Conservation (phyloP, 2,797 vertebrate genomes). For the Telmatherina bonti region DNA sequence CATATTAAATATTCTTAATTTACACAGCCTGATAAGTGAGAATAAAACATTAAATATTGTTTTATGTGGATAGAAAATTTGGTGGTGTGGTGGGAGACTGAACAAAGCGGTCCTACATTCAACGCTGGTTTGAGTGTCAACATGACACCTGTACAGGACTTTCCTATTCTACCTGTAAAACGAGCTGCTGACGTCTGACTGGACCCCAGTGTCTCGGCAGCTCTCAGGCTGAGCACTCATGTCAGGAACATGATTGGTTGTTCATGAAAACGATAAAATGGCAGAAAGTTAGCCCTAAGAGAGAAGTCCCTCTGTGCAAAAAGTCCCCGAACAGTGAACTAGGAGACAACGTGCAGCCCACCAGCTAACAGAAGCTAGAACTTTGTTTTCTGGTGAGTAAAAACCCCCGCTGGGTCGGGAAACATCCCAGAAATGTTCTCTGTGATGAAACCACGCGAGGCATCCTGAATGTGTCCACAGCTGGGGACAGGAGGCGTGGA, state of each 20-base stretch:
- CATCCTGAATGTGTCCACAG: not conserved
- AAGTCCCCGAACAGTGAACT: constrained; percentile 16
- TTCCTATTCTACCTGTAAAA: too few relatives aligned
- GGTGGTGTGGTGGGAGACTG: too few relatives aligned
- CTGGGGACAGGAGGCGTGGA: constrained; percentile 1
- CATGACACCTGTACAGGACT: not conserved
- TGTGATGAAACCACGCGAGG: not conserved
- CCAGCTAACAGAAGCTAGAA: constrained; percentile 10
- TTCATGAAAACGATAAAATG: constrained; percentile 36
- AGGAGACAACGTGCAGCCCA: constrained; percentile 6
- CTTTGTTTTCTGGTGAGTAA: constrained; percentile 9
- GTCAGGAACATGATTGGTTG: not conserved
- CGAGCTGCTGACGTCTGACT: constrained; percentile 2
- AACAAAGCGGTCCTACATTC: too few relatives aligned
- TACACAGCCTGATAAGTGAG: too few relatives aligned
- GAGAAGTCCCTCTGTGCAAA: constrained; percentile 30
- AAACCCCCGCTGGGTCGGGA: constrained; percentile 28
- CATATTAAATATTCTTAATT: too few relatives aligned
- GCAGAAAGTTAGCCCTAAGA: constrained; percentile 44
- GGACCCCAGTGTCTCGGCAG: not conserved
- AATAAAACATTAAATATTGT: too few relatives aligned
- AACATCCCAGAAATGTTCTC: not conserved
- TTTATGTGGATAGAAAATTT: too few relatives aligned
- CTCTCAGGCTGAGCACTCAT: too few relatives aligned
- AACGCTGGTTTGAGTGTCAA: constrained; percentile 19